Evolutionary conservation across 2,888 invertebrate genomes (phyloP), one percentile per base, ranked within the genome.

Genomic region (Coenonympha glycerion): DNA sequence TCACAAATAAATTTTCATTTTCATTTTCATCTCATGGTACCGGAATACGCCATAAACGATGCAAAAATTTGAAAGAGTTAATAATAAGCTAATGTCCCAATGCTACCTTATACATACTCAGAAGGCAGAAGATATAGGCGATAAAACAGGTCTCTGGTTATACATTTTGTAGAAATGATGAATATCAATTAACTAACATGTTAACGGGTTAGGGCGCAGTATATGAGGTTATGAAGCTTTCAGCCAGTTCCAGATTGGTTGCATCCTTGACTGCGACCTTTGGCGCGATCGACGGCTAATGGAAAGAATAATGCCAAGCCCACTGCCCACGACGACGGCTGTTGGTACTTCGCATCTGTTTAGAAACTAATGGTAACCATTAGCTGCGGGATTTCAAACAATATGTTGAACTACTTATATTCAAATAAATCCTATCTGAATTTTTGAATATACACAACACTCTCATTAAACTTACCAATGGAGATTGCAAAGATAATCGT

Each of bases 311-410:
- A 33, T 40, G 60, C 60, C 64, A 49, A 61, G 62, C 64, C 64
- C 61, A 53, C 30, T 30, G 31, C 8, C 6, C 16, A n/a, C n/a
- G n/a, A n/a, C 9, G 44, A 34, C 16, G 42, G 36, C 42, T 61
- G 57, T 63, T 60, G n/a, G n/a, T 56, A 59, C 61, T 59, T 63
- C 53, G 59, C 55, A 64, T 60, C 53, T 51, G 52, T 57, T 62
- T 53, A 54, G 56, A 56, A 58, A 56, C 53, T 49, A 36, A 44
- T 6, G 33, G n/a, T 15, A 5, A 21, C 30, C 34, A 24, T 33
- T 24, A 48, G 21, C 4, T 11, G 21, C 8, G 37, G 11, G 6
- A 37, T 37, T 37, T n/a, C 34, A 34, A 9, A 6, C 9, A 6
- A 26, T 9, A 26, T 26, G 30, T 30, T 30, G 11, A 30, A 30